phyloP scores from a whole-genome alignment of 2,888 invertebrate genomes.

The Seira sanloemensis region DNA sequence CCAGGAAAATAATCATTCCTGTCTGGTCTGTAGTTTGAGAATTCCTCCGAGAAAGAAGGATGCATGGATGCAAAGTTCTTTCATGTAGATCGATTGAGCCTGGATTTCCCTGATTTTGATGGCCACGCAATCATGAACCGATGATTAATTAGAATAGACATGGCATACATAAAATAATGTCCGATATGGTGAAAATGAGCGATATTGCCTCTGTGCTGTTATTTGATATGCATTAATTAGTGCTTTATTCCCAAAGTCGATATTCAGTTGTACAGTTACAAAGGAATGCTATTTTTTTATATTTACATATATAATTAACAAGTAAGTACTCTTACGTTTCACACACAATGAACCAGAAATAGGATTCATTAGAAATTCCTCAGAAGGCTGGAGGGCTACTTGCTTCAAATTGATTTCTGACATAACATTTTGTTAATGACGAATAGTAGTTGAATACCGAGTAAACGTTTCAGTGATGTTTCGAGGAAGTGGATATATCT shows the following conservation, averaged over 20 bases:
- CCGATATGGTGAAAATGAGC: neutral
- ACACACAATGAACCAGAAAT: neutral
- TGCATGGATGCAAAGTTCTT: neutral
- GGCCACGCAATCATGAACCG: neutral
- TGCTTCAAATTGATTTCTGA: too few species aligned
- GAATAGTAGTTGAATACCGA: too few species aligned
- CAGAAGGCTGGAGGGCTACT: too few species aligned
- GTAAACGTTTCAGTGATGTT: too few species aligned
- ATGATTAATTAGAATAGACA: constrained; percentile 44
- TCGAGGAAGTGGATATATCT: too few species aligned
- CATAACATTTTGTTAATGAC: too few species aligned
- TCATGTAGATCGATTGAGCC: too few species aligned
- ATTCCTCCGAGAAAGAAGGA: constrained; percentile 50
- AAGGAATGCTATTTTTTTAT: constrained; percentile 13
- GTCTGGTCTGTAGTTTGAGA: constrained; percentile 20
- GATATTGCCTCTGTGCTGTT: neutral
- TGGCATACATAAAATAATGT: neutral
- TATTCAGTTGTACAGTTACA: constrained; percentile 32
- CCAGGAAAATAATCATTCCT: too few species aligned
- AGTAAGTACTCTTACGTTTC: neutral
- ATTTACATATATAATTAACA: neutral
- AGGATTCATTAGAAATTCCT: too few species aligned
- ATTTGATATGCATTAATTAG: constrained; percentile 61
- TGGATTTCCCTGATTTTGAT: neutral
- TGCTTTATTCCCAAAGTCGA: constrained; percentile 57